Percentiles rank a stretch among this genome's conserved stretches.
Evolutionary conservation across 2,797 vertebrate genomes (phyloP).

Genomic region (Betta splendens): DNA sequence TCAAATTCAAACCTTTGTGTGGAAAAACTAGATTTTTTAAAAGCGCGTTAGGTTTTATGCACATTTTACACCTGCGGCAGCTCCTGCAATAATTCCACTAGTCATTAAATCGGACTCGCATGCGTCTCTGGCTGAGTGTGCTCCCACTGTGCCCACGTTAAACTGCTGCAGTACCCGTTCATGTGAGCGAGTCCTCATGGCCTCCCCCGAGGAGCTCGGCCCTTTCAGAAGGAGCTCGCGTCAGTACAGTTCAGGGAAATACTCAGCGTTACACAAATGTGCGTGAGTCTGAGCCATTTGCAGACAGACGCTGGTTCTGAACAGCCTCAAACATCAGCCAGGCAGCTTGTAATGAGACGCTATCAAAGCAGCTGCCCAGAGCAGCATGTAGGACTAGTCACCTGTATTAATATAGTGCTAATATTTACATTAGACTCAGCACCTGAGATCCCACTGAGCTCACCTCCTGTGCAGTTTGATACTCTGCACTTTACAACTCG

Average conservation of each 20-base stretch:
- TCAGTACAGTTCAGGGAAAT: too few relatives aligned
- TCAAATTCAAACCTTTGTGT: neutral
- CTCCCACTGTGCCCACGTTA: neutral
- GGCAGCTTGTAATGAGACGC: too few relatives aligned
- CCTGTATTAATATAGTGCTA: constrained; percentile 3
- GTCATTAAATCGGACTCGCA: constrained; percentile 32
- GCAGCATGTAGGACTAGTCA: too few relatives aligned
- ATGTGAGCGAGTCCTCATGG: too few relatives aligned
- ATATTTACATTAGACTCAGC: neutral
- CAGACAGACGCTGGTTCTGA: too few relatives aligned
- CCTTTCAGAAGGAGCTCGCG: too few relatives aligned
- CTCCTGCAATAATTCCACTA: constrained; percentile 48
- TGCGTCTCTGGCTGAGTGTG: neutral
- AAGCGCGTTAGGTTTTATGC: neutral
- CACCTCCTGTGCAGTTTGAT: neutral
- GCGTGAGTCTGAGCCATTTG: too few relatives aligned
- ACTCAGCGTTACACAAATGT: too few relatives aligned
- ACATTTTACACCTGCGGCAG: constrained; percentile 26
- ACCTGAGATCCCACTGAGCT: neutral
- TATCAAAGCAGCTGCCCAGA: too few relatives aligned
- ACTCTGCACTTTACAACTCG: neutral
- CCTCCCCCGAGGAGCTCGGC: too few relatives aligned
- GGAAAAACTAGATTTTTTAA: too few relatives aligned
- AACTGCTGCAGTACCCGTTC: constrained; percentile 9
- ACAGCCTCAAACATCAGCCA: too few relatives aligned